phyloP scores from a whole-genome alignment of 1,140 invertebrate species.

The Drosophila rhopaloa region DNA sequence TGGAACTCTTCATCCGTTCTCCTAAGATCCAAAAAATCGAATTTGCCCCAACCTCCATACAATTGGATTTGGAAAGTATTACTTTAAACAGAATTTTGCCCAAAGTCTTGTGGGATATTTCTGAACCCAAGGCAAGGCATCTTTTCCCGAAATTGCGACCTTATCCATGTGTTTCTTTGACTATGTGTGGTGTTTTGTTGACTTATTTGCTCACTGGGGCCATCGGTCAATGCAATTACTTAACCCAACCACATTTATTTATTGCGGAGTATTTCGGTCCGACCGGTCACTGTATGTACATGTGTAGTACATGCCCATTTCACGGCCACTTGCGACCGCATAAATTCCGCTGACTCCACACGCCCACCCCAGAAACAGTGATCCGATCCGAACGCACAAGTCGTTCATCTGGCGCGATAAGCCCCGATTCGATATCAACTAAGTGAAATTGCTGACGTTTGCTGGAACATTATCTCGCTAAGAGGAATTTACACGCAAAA shows the following conservation, averaged over 20 bases:
- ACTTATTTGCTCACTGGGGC: constrained; percentile 23
- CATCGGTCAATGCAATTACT: constrained; percentile 61
- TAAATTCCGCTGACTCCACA: constrained; percentile 37
- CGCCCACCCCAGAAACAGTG: constrained; percentile 5
- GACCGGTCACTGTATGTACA: neutral
- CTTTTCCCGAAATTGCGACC: neutral
- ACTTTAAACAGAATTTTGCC: no score
- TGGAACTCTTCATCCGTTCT: neutral
- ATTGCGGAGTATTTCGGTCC: constrained; percentile 22
- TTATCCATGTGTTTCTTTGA: neutral
- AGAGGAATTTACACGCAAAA: constrained; percentile 4
- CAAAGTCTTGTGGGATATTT: neutral
- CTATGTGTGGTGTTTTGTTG: constrained; percentile 11
- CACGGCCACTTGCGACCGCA: constrained; percentile 17
- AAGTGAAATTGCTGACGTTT: constrained; percentile 26
- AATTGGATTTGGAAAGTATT: neutral
- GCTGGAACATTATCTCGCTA: constrained; percentile 4
- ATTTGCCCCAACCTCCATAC: neutral
- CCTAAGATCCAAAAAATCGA: neutral
- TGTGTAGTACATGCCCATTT: constrained; percentile 16
- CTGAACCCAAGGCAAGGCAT: neutral
- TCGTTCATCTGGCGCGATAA: constrained; percentile 18
- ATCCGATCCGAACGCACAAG: constrained; percentile 21
- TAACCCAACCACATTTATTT: constrained; percentile 44
- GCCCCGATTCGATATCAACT: constrained; percentile 20